Conservation (phyloP, 1,140 invertebrate species). For the Ectropis grisescens region DNA sequence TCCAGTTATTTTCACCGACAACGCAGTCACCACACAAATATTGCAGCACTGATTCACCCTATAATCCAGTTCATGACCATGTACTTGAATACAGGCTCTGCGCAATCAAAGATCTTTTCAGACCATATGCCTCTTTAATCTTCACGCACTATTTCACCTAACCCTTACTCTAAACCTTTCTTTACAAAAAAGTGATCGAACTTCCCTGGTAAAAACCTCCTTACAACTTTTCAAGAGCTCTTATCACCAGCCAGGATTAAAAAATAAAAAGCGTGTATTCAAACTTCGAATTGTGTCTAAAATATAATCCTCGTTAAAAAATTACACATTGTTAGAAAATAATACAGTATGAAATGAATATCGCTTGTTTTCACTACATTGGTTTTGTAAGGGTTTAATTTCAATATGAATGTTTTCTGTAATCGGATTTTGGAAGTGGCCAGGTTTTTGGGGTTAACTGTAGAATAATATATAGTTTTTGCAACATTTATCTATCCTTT, state of each 20-base stretch:
- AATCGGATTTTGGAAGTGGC: slow-evolving; percentile 24
- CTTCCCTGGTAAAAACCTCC: background rate
- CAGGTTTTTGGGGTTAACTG: too few relatives aligned
- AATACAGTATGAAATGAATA: slow-evolving; percentile 21
- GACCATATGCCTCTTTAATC: slow-evolving; percentile 24
- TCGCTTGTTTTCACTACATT: slow-evolving; percentile 18
- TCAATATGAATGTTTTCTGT: slow-evolving; percentile 25
- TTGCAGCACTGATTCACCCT: slow-evolving; percentile 18
- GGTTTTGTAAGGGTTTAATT: slow-evolving; percentile 16
- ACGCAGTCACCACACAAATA: slow-evolving; percentile 7
- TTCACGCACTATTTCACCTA: slow-evolving; percentile 34
- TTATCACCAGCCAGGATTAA: too few relatives aligned
- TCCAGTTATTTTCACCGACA: background rate
- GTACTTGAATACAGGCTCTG: too few relatives aligned
- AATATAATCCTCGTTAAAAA: too few relatives aligned
- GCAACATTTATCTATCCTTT: too few relatives aligned
- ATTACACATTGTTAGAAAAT: too few relatives aligned
- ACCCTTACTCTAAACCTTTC: slow-evolving; percentile 5
- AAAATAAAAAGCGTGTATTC: too few relatives aligned
- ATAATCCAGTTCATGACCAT: slow-evolving; percentile 19
- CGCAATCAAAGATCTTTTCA: slow-evolving; percentile 4
- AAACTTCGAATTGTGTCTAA: too few relatives aligned
- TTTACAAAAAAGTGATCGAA: too few relatives aligned
- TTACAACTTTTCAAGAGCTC: too few relatives aligned
- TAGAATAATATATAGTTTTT: too few relatives aligned